Percentiles rank a stretch among this genome's conserved stretches.
These are phyloP conservation scores for Tetragnatha versicolor DNA, from an alignment of 1,140 invertebrate genomes.

Conservation along the genomic window DNA sequence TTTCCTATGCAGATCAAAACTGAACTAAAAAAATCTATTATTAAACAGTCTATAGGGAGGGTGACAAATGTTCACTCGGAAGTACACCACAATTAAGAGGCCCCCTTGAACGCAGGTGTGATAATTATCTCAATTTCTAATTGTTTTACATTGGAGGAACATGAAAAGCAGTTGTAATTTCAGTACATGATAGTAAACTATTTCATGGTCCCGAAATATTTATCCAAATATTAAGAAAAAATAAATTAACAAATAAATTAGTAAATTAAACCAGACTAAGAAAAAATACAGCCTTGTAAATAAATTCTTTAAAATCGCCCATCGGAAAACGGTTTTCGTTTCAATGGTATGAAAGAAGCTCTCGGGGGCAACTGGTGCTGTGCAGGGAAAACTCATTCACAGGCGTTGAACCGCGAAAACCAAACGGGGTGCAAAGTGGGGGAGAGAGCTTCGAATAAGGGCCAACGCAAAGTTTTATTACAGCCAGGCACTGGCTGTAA, in stretches of 20 bases:
- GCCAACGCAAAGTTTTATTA: too few relatives aligned
- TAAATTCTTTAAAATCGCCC: not conserved
- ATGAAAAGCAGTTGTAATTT: not conserved
- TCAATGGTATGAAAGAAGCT: too few relatives aligned
- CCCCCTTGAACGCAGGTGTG: too few relatives aligned
- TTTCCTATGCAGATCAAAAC: too few relatives aligned
- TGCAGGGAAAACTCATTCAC: not conserved
- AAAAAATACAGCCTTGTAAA: not conserved
- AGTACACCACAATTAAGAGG: not conserved
- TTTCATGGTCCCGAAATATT: not conserved
- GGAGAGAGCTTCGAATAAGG: conserved; percentile 24
- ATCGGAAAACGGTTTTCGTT: not conserved
- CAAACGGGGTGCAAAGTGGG: not conserved
- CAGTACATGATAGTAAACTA: not conserved
- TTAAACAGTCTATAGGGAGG: too few relatives aligned
- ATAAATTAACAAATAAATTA: not conserved
- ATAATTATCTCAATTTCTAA: too few relatives aligned
- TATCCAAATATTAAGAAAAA: not conserved
- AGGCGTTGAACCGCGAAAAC: conserved; percentile 9
- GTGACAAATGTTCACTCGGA: not conserved
- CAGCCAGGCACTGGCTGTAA: too few relatives aligned
- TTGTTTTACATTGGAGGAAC: too few relatives aligned
- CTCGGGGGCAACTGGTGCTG: too few relatives aligned
- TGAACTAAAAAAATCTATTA: too few relatives aligned
- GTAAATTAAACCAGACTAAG: not conserved